Evolutionary conservation across 2,888 invertebrate species (phyloP), one percentile per base, ranked within the genome.

Genomic region (Neelides folsomi): DNA sequence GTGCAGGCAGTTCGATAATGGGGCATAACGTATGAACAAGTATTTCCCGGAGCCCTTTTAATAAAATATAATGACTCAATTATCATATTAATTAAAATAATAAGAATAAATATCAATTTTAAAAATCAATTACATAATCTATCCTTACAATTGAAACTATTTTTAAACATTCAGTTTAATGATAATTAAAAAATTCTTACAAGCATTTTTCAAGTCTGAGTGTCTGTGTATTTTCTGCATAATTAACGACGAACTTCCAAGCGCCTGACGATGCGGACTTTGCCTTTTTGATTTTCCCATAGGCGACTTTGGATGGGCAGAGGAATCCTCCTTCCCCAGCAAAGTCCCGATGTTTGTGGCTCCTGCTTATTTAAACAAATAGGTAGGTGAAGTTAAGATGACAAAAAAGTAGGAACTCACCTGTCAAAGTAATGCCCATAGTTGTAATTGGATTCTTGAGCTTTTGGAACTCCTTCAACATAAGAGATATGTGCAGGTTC

Each of bases 171-270:
- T n/a, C n/a, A n/a, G n/a, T n/a, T n/a, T 27, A 27, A 27, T 36
- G 19, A 19, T 5, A 13, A 36, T 15, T 15, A 13, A 9, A 40
- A 34, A 35, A 13, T 44, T 76, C 80, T 78, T 68, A 82, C 82
- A 79, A 74, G 73, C 87, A 87, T 67, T 86, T 85, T 68, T 87
- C 87, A 52, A 87, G 72, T 8, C 87, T 72, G 47, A 87, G 68
- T 0, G 86, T 87, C 71, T 87, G 87, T 7, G 85, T 84, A 66
- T 86, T 85, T 57, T 85, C 83, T 0, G 83, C 85, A 35, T 63
- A 67, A 65, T 87, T 87, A 43, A 87, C 86, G 60, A 87, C 83
- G 67, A 81, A 86, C 67, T 86, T 86, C 86, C 87, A 87, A 61
- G 81, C 78, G 0, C 86, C 86, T 1, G 81, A 80, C 1, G 83